Conservation (phyloP, 2,113 vertebrate species). For the Grammomys surdaster region DNA sequence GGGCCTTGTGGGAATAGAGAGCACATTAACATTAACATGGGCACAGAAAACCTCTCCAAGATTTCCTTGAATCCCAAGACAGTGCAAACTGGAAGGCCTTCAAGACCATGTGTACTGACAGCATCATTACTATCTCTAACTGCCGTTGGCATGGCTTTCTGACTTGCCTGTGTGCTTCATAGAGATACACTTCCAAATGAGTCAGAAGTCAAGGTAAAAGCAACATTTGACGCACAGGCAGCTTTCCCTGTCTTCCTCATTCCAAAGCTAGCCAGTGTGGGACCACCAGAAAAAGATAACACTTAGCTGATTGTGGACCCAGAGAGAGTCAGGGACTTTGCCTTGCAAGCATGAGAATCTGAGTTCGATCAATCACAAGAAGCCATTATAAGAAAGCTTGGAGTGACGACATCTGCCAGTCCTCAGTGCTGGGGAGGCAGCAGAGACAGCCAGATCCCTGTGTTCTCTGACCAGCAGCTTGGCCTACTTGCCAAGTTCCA, state of each 20-base stretch:
- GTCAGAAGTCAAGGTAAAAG: conserved; percentile 6
- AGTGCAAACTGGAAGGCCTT: neutral
- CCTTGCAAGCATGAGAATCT: neutral
- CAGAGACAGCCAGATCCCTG: neutral
- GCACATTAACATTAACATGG: fast-evolving
- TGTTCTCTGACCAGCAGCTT: neutral
- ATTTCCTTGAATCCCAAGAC: neutral
- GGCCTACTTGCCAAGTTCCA: neutral
- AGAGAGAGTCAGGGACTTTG: neutral
- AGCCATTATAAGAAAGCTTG: neutral
- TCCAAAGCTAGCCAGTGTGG: neutral
- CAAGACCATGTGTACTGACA: neutral
- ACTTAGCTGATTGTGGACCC: neutral
- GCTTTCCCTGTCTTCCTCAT: neutral
- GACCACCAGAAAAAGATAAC: neutral
- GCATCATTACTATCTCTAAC: neutral
- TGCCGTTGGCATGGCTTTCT: neutral
- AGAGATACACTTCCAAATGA: neutral
- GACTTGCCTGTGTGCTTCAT: neutral
- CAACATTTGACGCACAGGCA: neutral
- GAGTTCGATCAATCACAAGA: neutral
- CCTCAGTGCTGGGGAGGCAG: neutral
- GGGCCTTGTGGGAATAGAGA: neutral
- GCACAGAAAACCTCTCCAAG: neutral
- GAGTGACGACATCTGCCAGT: too few species aligned